Percentiles rank a stretch among this genome's conserved stretches.
phyloP scores from a whole-genome alignment of 2,113 vertebrate species.

The Ranitomeya variabilis region DNA sequence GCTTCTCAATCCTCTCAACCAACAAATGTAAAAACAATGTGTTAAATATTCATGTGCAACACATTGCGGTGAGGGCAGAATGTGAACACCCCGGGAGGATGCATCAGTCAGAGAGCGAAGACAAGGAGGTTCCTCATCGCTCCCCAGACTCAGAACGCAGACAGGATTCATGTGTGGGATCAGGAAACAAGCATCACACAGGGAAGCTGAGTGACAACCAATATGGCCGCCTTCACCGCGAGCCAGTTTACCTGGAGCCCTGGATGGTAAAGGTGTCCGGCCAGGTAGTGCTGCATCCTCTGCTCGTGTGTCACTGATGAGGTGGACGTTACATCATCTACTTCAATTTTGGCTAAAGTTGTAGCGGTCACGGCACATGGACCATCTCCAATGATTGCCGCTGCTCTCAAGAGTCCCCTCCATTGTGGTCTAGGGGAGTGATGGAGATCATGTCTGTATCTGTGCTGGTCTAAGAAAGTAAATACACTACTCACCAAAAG shows the following conservation, averaged over 20 bases:
- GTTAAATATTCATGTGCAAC: constrained; percentile 53
- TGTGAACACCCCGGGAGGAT: constrained; percentile 16
- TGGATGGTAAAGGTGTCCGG: not conserved
- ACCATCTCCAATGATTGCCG: too few species aligned
- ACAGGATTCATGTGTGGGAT: not conserved
- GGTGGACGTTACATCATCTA: not conserved
- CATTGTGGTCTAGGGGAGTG: not conserved
- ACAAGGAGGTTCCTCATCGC: not conserved
- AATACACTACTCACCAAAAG: too few species aligned
- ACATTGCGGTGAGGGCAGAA: constrained; percentile 54
- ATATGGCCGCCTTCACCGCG: not conserved
- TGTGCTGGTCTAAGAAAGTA: too few species aligned
- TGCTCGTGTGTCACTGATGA: not conserved
- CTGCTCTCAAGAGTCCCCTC: too few species aligned
- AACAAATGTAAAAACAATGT: constrained; percentile 55
- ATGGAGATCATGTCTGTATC: too few species aligned
- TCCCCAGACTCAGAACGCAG: not conserved
- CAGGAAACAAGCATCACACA: not conserved
- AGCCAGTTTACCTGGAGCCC: not conserved
- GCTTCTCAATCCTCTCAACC: constrained; percentile 36
- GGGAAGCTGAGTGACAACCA: not conserved
- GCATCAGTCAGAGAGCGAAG: constrained; percentile 11
- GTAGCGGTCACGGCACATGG: too few species aligned
- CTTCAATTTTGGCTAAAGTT: not conserved
- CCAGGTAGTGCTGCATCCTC: not conserved